Evolutionary conservation across 1,140 invertebrate genomes (phyloP).

Genomic region (Microplitis mediator): DNA sequence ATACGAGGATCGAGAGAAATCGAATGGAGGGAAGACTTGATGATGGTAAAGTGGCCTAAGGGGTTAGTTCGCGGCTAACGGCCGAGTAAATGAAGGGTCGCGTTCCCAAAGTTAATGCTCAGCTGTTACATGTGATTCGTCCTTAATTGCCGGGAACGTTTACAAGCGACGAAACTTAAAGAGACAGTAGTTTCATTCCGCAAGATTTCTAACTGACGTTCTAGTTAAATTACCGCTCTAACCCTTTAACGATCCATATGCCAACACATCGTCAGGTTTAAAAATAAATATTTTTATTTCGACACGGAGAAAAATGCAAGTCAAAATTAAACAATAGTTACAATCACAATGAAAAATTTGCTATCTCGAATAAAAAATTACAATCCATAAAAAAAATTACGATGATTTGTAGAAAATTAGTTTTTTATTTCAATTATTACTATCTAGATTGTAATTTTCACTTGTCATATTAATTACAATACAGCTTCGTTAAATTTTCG

Average conservation of each 20-base stretch:
- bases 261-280: conserved; percentile 19
- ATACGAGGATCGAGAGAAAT: conserved; percentile 10
- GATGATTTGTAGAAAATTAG: too few relatives aligned
- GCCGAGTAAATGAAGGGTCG: conserved; percentile 62
- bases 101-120: conserved; percentile 61
- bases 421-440: too few relatives aligned
- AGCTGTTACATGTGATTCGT: conserved; percentile 62
- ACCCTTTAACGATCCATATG: conserved; percentile 9
- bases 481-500: too few relatives aligned
- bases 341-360: too few relatives aligned
- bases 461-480: too few relatives aligned
- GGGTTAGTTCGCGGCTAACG: conserved; percentile 30
- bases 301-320: too few relatives aligned
- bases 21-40: conserved; percentile 13
- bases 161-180: conserved; percentile 46
- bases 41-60: conserved; percentile 8
- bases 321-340: too few relatives aligned
- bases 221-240: neutral
- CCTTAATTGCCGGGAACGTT: conserved; percentile 54
- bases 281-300: neutral
- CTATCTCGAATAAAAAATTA: too few relatives aligned
- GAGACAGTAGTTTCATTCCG: conserved; percentile 35
- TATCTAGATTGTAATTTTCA: too few relatives aligned
- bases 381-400: too few relatives aligned
- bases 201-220: conserved; percentile 29